Evolutionary conservation across 2,888 invertebrate species (phyloP), one percentile per base, ranked within the genome.

Genomic region (Pseudeuparius sepicola): DNA sequence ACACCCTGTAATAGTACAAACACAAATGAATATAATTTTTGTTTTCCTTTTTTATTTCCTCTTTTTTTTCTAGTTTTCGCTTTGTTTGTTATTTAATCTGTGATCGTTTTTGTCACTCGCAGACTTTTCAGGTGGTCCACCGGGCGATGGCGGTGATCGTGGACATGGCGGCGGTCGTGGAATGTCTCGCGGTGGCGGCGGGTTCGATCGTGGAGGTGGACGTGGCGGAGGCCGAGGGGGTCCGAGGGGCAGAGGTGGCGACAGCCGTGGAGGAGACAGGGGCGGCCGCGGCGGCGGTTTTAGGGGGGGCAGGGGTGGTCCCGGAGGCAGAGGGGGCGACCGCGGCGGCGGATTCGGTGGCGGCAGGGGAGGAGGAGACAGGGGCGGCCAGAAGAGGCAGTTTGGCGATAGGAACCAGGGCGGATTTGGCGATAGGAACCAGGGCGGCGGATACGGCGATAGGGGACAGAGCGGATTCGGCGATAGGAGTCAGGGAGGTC

Each of bases 401-500:
- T 12, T 17, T 34, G 26, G 37, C 11, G 40, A 40, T 14, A 36
- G 41, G 1, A 35, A 36, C 6, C 41, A 41, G 23, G 46, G 42
- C 17, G 43, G 51, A 14, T 44, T 46, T 24, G 43, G 51, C 14
- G 48, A 50, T 14, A 38, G 43, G 10, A 46, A 45, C 12, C 43
- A 45, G 29, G 48, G 41, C 10, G 37, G 37, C 11, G 20, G 20
- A 7, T 40, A 41, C n/a, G 48, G 49, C 4, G 49, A 51, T 29
- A 51, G 49, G 30, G 37, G 51, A 34, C 34, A 40, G 4, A 47
- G 49, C 2, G 49, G 49, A 28, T 47, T 49, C 18, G 49, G 43
- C 31, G 51, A 50, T 23, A 45, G 46, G 7, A 44, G 42, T 12
- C 44, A 43, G 35, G 50, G 49, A 2, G 54, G 54, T 5, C 51